phyloP scores from a whole-genome alignment of 30 jellyfish, hydroid and myxozoan species.

The Hydra vulgaris region DNA sequence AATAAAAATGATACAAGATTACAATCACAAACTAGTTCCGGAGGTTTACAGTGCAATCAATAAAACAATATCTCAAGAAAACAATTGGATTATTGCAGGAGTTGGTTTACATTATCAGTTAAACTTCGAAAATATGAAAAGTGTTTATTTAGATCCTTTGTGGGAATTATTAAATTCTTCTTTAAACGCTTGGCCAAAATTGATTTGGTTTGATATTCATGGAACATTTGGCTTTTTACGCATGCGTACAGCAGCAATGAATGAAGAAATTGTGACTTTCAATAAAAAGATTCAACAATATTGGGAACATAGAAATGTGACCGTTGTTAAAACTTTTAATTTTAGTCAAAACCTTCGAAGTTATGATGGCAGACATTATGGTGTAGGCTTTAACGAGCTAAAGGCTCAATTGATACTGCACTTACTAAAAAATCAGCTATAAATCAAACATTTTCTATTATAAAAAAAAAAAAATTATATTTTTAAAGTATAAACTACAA shows the following conservation, averaged over 20 bases:
- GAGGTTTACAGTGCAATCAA: constrained; percentile 30
- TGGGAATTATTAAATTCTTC: constrained; percentile 27
- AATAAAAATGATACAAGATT: constrained; percentile 45
- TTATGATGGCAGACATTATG: constrained; percentile 91
- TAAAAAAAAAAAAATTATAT: too few relatives aligned
- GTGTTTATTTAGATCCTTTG: constrained; percentile 22
- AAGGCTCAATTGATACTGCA: constrained; percentile 47
- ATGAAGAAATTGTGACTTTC: constrained; percentile 31
- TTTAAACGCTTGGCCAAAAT: constrained; percentile 71
- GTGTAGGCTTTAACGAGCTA: constrained; percentile 54
- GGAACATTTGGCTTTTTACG: constrained; percentile 73
- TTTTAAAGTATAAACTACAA: too few relatives aligned
- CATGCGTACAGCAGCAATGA: constrained; percentile 43
- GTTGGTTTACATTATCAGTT: constrained; percentile 81
- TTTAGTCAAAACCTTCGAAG: constrained; percentile 46
- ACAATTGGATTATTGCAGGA: constrained; percentile 62
- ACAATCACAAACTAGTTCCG: constrained; percentile 26
- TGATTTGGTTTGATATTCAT: constrained; percentile 73
- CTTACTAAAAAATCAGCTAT: constrained; percentile 4
- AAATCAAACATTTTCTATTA: not conserved
- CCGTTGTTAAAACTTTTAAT: constrained; percentile 51
- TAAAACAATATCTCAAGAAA: constrained; percentile 25
- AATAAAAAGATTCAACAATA: constrained; percentile 32
- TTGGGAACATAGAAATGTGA: constrained; percentile 28
- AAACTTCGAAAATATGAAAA: constrained; percentile 17